Conservation (phyloP, 2,888 invertebrate genomes). For the Standfussiana lucernea region DNA sequence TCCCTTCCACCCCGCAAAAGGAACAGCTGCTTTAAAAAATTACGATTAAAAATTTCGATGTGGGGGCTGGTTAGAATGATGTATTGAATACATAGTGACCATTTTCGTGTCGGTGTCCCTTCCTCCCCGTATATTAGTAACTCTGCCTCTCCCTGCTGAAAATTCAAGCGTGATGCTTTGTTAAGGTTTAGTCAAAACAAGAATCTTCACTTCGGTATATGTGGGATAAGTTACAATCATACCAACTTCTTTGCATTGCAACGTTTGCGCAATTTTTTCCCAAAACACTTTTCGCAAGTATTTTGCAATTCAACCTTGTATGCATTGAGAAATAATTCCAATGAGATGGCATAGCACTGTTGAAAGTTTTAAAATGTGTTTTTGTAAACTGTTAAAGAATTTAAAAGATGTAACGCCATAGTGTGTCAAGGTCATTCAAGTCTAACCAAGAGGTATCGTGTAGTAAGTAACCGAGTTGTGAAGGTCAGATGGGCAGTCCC, state of each 20-base stretch:
- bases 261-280: background rate
- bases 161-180: background rate
- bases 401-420: background rate
- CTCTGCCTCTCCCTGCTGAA: background rate
- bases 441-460: background rate
- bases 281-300: background rate
- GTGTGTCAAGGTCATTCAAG: background rate
- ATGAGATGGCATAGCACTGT: conserved; percentile 4
- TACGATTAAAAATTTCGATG: too few species aligned
- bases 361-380: conserved; percentile 3
- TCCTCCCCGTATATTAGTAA: too few species aligned
- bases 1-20: too few species aligned
- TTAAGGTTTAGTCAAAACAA: background rate
- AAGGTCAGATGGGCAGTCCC: background rate
- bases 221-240: background rate
- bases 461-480: background rate
- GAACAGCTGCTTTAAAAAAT: too few species aligned
- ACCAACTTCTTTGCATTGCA: background rate
- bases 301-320: conserved; percentile 12
- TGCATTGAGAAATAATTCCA: background rate
- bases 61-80: too few species aligned
- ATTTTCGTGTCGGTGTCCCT: too few species aligned
- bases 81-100: too few species aligned
- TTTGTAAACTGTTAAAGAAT: conserved; percentile 9
- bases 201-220: background rate